Percentiles rank a stretch among this genome's conserved stretches.
Conservation (phyloP, 2,888 invertebrate species). For the Autographa gamma region DNA sequence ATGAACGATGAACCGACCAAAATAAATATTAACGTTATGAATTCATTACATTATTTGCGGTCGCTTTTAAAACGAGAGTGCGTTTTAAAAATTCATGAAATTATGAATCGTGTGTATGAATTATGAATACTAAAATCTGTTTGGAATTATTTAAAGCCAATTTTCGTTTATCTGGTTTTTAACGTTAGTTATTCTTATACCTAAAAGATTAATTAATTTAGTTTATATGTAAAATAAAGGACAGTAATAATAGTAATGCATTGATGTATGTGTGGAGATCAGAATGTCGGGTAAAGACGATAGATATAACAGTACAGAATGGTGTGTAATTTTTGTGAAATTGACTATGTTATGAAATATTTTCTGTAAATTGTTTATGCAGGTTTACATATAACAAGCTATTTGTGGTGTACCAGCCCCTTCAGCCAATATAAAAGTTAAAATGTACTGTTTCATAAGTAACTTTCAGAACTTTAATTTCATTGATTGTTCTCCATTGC, state of each 20-base stretch:
- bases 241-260: no score
- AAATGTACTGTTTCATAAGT: no score
- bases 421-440: no score
- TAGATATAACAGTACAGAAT: no score
- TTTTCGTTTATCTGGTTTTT: conserved; percentile 6
- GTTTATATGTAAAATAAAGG: not conserved
- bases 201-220: not conserved
- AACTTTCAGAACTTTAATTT: not conserved
- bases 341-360: no score
- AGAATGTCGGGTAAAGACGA: no score
- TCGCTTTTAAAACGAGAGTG: conserved; percentile 24
- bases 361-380: no score
- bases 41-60: conserved; percentile 47
- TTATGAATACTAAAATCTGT: conserved; percentile 49
- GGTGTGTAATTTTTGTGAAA: no score
- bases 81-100: conserved; percentile 52
- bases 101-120: conserved; percentile 47
- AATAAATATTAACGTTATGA: conserved; percentile 36
- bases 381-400: no score
- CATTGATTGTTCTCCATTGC: not conserved
- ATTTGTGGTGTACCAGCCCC: no score
- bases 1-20: not conserved
- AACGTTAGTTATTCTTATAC: not conserved
- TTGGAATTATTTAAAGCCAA: conserved; percentile 38
- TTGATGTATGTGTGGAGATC: no score